Evolutionary conservation across 2,113 vertebrate species (phyloP).

Genomic region (Oncorhynchus masou): DNA sequence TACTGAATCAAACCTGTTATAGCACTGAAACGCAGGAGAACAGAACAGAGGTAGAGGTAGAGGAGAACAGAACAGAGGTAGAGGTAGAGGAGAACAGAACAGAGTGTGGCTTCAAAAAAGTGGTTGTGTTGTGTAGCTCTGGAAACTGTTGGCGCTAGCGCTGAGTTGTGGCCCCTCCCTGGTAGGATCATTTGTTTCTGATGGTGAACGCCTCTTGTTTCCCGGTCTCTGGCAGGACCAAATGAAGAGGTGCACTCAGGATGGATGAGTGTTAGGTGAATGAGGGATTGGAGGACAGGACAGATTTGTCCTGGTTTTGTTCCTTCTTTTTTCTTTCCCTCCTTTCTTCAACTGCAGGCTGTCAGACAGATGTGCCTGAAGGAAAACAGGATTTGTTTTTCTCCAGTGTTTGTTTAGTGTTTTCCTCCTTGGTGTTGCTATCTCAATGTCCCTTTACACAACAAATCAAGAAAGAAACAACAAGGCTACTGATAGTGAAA

Average conservation of each 20-base stretch:
- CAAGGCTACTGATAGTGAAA: constrained; percentile 1
- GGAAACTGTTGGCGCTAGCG: constrained; percentile 48
- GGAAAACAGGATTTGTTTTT: constrained; percentile 67
- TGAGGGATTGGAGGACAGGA: constrained; percentile 73
- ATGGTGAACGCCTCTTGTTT: constrained; percentile 76
- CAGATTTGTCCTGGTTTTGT: constrained; percentile 56
- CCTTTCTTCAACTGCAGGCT: constrained; percentile 53
- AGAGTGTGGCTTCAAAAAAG: background rate
- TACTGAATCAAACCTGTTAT: background rate
- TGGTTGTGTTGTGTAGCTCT: constrained; percentile 24
- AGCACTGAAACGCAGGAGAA: background rate
- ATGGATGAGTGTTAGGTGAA: constrained; percentile 71
- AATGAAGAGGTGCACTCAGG: constrained; percentile 77
- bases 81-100: background rate
- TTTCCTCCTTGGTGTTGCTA: constrained; percentile 48
- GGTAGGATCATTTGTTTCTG: constrained; percentile 75
- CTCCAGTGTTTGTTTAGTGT: constrained; percentile 59
- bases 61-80: background rate
- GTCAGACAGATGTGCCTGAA: constrained; percentile 70
- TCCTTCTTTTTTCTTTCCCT: constrained; percentile 29
- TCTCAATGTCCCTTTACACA: constrained; percentile 59
- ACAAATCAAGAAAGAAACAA: constrained; percentile 7
- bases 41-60: background rate
- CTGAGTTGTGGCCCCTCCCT: constrained; percentile 71
- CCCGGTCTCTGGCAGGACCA: constrained; percentile 66